Base-by-base conservation (phyloP, 2,113 vertebrate genomes). In the Notarius lentiginosus region DNA sequence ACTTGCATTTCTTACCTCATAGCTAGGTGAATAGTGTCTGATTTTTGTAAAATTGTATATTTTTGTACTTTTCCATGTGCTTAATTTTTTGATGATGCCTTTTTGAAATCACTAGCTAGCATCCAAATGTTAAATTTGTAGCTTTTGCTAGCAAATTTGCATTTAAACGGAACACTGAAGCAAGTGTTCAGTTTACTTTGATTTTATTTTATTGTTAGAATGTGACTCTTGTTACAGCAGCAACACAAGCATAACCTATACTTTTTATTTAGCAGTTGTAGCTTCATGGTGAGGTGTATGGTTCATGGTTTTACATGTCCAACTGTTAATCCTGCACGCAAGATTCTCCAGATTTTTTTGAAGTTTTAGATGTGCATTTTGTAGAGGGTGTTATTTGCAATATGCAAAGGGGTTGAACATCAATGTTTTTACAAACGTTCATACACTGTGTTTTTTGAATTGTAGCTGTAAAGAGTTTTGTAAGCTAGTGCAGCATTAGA, bases 61-160 rank as follows among this genome's bases (percentile, higher is more conserved):
- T 79, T 79, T 79, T 79, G 77, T 79, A 58, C 51, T 9, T 56
- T 79, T 34, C 17, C 76, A 58, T 79, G 76, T 79, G 53, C 17
- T 2, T 30, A 17, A 30, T 58, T 79, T 79, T 79, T 56, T 41
- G 4, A 34, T 8, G 5, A 20, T 34, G 53, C n/a, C 8, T 58
- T 56, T 77, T 58, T 79, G 27, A 58, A 58, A 30, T 34, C 53
- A 56, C 14, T 30, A 49, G 47, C 41, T 30, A 34, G 7, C 17
- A 8, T 58, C 27, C 27, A 30, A 10, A 58, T 58, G n/a, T 27
- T 18, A 30, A 4, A 15, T 77, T n/a, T 53, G 24, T 55, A 55
- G n/a, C 51, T 55, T 79, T 55, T 53, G 22, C 12, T 51, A 11
- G 51, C 11, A 49, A 53, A 27, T 7, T 14, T 17, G 3, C 1